These are phyloP conservation scores for Thripadectes ignobilis DNA, from an alignment of 2,797 vertebrate genomes.

Conservation along the genomic window DNA sequence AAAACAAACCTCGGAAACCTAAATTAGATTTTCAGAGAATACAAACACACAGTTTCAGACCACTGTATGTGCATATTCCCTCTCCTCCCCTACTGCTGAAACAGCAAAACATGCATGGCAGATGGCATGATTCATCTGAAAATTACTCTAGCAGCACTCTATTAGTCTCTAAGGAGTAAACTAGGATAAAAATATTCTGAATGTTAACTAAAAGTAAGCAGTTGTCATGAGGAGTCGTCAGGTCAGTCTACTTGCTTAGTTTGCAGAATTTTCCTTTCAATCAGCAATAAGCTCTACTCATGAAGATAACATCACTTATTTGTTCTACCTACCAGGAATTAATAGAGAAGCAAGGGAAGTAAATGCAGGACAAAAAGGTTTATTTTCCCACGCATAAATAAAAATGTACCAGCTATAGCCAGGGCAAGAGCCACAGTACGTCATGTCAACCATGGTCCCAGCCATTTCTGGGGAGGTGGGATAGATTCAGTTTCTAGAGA, in stretches of 20 bases:
- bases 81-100: slow-evolving; percentile 31
- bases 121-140: slow-evolving; percentile 66
- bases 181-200: slow-evolving; percentile 54
- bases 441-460: rapidly evolving
- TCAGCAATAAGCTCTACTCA: not conserved
- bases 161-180: slow-evolving; percentile 65
- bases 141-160: slow-evolving; percentile 61
- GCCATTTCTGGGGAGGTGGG: not conserved
- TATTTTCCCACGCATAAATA: not conserved
- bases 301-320: not conserved
- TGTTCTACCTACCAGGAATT: not conserved
- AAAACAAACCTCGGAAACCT: not conserved
- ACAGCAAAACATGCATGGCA: slow-evolving; percentile 48
- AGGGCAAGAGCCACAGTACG: not conserved
- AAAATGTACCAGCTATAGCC: not conserved
- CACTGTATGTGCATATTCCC: not conserved
- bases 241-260: slow-evolving; percentile 47
- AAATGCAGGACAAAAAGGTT: not conserved
- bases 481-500: not conserved
- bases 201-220: slow-evolving; percentile 44
- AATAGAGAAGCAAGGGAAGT: not conserved
- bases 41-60: not conserved
- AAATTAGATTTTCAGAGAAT: not conserved
- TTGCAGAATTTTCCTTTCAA: slow-evolving; percentile 29
- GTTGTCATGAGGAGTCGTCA: slow-evolving; percentile 8